A percentile compares a stretch with the other conserved stretches of the same genome.
These are phyloP conservation scores for Phalera bucephala DNA, from an alignment of 2,888 invertebrate species.

Conservation along the genomic window DNA sequence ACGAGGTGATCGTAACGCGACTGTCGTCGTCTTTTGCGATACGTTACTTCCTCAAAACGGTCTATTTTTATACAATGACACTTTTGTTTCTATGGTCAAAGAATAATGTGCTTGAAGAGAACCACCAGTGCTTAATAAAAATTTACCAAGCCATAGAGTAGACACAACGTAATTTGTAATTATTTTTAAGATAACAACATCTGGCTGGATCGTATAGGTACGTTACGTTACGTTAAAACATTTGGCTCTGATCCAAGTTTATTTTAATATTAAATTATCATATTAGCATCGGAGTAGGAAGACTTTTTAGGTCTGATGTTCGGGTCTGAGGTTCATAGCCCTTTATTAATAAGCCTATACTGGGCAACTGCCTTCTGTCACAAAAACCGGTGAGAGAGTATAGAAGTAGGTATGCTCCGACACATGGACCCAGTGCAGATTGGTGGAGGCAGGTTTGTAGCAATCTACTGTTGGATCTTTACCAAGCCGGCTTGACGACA, in stretches of 20 bases:
- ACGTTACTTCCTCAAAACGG: slow-evolving; percentile 13
- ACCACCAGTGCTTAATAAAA: slow-evolving; percentile 18
- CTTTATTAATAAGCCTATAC: too few species aligned
- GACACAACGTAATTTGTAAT: slow-evolving; percentile 33
- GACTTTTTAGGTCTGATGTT: slow-evolving; percentile 39
- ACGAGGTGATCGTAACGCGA: slow-evolving; percentile 1
- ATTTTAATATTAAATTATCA: slow-evolving; percentile 73
- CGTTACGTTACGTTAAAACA: slow-evolving; percentile 52
- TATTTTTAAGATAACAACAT: slow-evolving; percentile 62
- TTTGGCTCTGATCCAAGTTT: slow-evolving; percentile 69
- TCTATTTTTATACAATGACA: slow-evolving; percentile 5
- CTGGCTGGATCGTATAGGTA: slow-evolving; percentile 61
- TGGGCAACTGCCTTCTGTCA: too few species aligned
- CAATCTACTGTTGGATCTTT: too few species aligned
- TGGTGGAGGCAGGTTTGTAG: too few species aligned
- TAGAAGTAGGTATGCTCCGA: too few species aligned
- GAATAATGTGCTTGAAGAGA: not conserved
- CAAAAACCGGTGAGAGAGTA: too few species aligned
- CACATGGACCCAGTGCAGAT: too few species aligned
- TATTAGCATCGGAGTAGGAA: slow-evolving; percentile 60
- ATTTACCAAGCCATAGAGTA: not conserved
- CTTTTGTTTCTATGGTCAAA: not conserved
- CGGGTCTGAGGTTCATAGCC: slow-evolving; percentile 19
- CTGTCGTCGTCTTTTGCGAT: not conserved
- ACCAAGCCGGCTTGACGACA: too few species aligned